Conservation (phyloP, 1,140 invertebrate genomes). For the Araneus ventricosus region DNA sequence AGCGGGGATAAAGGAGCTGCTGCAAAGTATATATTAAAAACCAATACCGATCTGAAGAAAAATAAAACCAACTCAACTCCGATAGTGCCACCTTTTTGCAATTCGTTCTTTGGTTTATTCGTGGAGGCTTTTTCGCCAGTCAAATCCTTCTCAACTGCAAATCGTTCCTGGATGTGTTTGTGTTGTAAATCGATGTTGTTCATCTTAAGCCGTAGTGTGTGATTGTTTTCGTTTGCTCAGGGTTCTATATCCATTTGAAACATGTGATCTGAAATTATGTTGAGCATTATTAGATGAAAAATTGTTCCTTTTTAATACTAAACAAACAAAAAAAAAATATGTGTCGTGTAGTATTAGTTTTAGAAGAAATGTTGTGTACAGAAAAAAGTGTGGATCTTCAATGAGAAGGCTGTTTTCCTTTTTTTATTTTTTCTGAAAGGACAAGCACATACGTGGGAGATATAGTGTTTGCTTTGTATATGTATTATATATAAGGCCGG, state of each 20-base stretch:
- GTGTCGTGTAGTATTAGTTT: slow-evolving; percentile 72
- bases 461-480: slow-evolving; percentile 50
- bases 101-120: slow-evolving; percentile 17
- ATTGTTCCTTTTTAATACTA: slow-evolving; percentile 68
- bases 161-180: slow-evolving; percentile 54
- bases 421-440: slow-evolving; percentile 6
- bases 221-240: slow-evolving; percentile 73
- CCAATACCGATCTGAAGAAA: background rate
- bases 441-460: background rate
- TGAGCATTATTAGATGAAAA: slow-evolving; percentile 72
- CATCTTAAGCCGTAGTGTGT: slow-evolving; percentile 67
- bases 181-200: slow-evolving; percentile 62
- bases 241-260: slow-evolving; percentile 58
- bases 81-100: slow-evolving; percentile 2
- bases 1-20: background rate
- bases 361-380: slow-evolving; percentile 71
- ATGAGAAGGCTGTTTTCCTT: background rate
- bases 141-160: slow-evolving; percentile 38
- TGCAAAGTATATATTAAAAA: slow-evolving; percentile 1
- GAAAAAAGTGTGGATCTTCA: slow-evolving; percentile 58
- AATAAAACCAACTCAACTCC: slow-evolving; percentile 28
- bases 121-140: background rate
- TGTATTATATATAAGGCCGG: slow-evolving; percentile 67
- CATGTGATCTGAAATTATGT: slow-evolving; percentile 73
- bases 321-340: slow-evolving; percentile 37